Evolutionary conservation across 1,140 invertebrate genomes (phyloP), one percentile per base, ranked within the genome.

Genomic region (Halesus radiatus): DNA sequence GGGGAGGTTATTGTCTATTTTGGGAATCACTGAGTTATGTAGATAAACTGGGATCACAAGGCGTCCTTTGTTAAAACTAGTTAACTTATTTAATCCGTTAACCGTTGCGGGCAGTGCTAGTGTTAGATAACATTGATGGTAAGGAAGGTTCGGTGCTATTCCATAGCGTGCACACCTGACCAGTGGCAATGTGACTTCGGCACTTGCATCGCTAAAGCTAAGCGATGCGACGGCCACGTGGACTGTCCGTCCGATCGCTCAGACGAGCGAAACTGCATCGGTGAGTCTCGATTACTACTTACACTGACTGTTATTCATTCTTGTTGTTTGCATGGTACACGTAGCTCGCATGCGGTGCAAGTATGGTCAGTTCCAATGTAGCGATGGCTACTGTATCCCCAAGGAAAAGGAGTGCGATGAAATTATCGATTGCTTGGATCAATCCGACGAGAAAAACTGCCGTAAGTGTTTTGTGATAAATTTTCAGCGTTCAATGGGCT

Each of bases 371-470:
- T 90, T 94, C 78, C 99, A 98, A 86, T 82, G 85, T 10, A 92
- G 91, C 68, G 91, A 92, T 7, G 89, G 93, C 80, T 97, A 99
- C 87, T 99, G 98, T 85, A 95, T 99, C 81, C 98, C 97, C 0
- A 95, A 94, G 86, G 94, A 93, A 80, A 99, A 96, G 89, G 96
- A 98, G 83, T 99, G 98, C 88, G 98, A 99, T 87, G 90, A 92
- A 45, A 92, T 96, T 84, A 91, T 91, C 73, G 98, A 99, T 87
- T 99, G 98, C 85, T 86, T 89, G 3, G 98, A 99, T 86, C 91
- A 93, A 62, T 95, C 94, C 76, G 98, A 99, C 89, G 98, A 99
- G 92, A 90, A 96, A 84, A 96, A 96, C 72, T 98, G 97, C 88
- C 91, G 96, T 97, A 91, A 92, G 94, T 93, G 82, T 75, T 72